Evolutionary conservation across 2,797 vertebrate species (phyloP), one percentile per base, ranked within the genome.

Genomic region (Alcedo atthis): DNA sequence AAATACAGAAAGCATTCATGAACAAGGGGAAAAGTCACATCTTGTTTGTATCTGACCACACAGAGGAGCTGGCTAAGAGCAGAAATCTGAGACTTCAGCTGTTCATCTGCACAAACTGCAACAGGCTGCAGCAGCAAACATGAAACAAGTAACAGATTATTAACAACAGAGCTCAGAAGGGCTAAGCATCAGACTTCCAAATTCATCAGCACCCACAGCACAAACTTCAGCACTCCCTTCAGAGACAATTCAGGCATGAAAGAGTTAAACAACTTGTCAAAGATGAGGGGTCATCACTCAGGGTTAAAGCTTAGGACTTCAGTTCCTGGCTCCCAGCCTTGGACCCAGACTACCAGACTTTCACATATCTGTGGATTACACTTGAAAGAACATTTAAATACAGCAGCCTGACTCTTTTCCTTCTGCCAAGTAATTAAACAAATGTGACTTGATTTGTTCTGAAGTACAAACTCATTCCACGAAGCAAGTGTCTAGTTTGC

Each of bases 401-500:
- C 67, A 94, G 76, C 66, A 46, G n/a, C 58, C 49, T 33, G 58
- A 61, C 26, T 82, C n/a, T 49, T 53, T 64, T 80, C 69, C 73
- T 89, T 70, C 91, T 87, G 91, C 24, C 58, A 81, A 85, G 87
- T 74, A 92, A 92, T 93, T 89, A 78, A 69, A 81, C 32, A 86
- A 76, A 86, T 74, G 61, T 35, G 32, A 79, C 51, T 84, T 66
- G 28, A 79, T 91, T 87, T 81, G 81, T 74, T 86, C 77, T 90
- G 82, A 92, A 93, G 78, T 14, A 92, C 40, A 4, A 88, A 76
- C 63, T 87, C 61, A 70, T 70, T 58, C 71, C 64, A 90, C 51
- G 73, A 83, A 79, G 40, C 46, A 40, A 79, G 48, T 21, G 53
- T 73, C 73, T 32, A 33, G 37, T 64, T 93, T 87, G 76, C 89